Conservation (phyloP, 2,113 vertebrate genomes). For the Pholis gunnellus region DNA sequence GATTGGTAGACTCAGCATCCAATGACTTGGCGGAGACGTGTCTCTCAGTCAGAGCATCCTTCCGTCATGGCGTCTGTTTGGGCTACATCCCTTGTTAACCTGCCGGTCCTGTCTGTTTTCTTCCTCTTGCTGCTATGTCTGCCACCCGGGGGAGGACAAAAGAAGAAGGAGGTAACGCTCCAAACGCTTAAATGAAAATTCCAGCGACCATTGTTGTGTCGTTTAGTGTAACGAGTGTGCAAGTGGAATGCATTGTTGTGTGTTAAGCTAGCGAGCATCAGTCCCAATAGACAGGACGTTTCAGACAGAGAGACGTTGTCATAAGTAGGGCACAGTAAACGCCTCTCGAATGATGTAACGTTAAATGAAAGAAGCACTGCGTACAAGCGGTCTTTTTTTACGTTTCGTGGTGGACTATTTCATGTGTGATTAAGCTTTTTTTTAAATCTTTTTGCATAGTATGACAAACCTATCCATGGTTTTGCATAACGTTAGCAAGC, state of each 20-base stretch:
- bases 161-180: conserved; percentile 78
- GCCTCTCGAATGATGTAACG: not conserved
- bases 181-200: not conserved
- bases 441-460: not conserved
- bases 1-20: conserved; percentile 64
- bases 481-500: not conserved
- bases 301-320: too few species aligned
- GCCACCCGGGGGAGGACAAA: conserved; percentile 76
- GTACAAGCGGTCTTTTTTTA: not conserved
- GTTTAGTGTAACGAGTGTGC: not conserved
- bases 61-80: conserved; percentile 75
- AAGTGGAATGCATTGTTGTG: conserved; percentile 11
- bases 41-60: conserved; percentile 68
- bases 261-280: conserved; percentile 30
- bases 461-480: not conserved
- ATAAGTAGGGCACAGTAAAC: not conserved
- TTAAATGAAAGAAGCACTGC: not conserved
- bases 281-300: conserved; percentile 6
- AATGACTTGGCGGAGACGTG: conserved; percentile 69
- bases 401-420: not conserved
- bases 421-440: not conserved
- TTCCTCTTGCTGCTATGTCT: conserved; percentile 65
- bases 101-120: conserved; percentile 51
- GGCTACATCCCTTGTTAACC: conserved; percentile 40
- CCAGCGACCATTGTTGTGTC: not conserved